These are phyloP conservation scores for Forpus xanthops DNA, from an alignment of 2,797 vertebrate genomes.

Conservation along the genomic window DNA sequence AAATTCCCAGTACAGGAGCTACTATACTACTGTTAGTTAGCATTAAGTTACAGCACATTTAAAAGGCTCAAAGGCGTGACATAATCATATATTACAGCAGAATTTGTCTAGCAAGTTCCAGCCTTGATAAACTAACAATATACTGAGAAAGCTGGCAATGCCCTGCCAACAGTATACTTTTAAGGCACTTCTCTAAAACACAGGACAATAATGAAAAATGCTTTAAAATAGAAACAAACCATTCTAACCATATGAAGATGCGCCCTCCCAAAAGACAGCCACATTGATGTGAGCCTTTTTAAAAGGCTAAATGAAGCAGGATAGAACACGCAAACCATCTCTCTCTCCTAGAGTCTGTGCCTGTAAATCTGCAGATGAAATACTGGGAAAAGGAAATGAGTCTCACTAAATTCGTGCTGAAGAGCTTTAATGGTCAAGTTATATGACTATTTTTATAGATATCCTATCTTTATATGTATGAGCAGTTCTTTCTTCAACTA, in stretches of 20 bases:
- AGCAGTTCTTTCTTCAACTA: constrained; percentile 29
- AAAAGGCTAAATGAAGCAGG: background rate
- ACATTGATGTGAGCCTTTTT: background rate
- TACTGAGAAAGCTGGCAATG: background rate
- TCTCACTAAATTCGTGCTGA: background rate
- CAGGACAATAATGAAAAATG: background rate
- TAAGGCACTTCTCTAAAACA: background rate
- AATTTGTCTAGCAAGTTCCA: background rate
- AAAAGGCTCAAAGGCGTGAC: background rate
- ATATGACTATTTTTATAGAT: constrained; percentile 27
- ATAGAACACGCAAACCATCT: background rate
- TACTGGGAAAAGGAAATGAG: background rate
- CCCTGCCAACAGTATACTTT: background rate
- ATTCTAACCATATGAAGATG: background rate
- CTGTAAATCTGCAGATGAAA: constrained; percentile 7
- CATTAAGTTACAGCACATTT: background rate
- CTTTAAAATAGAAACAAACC: background rate
- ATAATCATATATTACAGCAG: background rate
- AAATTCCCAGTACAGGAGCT: background rate
- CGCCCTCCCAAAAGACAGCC: background rate
- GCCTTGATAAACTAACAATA: background rate
- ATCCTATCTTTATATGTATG: background rate
- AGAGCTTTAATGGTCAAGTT: background rate
- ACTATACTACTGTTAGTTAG: background rate
- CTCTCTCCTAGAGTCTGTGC: background rate